These are phyloP conservation scores for Lucilia sericata DNA, from an alignment of 1,140 invertebrate genomes.

Conservation along the genomic window DNA sequence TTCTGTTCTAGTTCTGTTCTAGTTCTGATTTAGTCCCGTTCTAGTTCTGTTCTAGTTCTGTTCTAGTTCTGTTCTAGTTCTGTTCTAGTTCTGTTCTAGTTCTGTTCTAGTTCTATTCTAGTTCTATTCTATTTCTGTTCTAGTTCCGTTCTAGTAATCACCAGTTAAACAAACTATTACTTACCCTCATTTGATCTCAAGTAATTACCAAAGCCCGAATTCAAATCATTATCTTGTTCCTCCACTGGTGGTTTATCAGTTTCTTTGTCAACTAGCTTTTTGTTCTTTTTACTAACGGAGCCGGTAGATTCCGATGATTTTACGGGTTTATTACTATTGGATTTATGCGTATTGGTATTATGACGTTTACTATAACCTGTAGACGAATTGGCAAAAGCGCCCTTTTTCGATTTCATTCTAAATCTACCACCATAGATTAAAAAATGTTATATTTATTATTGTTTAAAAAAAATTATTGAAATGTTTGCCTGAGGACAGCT, in stretches of 20 bases:
- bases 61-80: no score
- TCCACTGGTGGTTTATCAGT: slow-evolving; percentile 6
- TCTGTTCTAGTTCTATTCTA: no score
- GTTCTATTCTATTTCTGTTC: no score
- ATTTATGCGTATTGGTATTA: not conserved
- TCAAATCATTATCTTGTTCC: slow-evolving; percentile 61
- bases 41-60: no score
- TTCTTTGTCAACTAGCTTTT: slow-evolving; percentile 40
- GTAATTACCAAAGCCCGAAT: slow-evolving; percentile 66
- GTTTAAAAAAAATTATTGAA: not conserved
- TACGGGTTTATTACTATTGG: slow-evolving; percentile 50
- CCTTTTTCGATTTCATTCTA: slow-evolving; percentile 62
- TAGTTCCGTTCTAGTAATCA: no score
- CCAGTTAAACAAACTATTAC: slow-evolving; percentile 18
- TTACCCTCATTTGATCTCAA: slow-evolving; percentile 65
- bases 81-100: no score
- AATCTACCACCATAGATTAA: no score
- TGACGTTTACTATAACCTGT: slow-evolving; percentile 60
- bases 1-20: no score
- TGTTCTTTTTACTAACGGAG: not conserved
- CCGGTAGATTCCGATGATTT: not conserved
- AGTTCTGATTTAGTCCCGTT: no score
- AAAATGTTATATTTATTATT: no score
- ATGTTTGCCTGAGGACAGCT: not conserved
- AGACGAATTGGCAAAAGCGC: slow-evolving; percentile 61